Evolutionary conservation across 2,888 invertebrate genomes (phyloP).

Genomic region (Fabriciana adippe): DNA sequence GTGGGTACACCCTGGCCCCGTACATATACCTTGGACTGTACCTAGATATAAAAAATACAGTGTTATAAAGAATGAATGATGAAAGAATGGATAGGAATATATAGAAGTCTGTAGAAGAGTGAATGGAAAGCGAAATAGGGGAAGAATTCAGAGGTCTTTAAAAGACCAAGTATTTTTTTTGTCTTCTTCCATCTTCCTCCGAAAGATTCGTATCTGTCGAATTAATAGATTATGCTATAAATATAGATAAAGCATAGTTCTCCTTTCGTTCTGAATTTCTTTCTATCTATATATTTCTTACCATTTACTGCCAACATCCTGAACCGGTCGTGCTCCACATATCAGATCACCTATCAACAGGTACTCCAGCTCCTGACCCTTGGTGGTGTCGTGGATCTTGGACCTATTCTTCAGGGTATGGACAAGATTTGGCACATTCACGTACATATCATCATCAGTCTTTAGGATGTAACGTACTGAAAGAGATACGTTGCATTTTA

Average conservation of each 20-base stretch:
- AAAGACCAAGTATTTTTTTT: no score
- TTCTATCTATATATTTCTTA: conserved; percentile 50
- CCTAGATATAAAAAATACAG: conserved; percentile 61
- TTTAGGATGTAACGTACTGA: conserved; percentile 88
- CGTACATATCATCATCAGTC: conserved; percentile 93
- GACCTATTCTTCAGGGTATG: conserved; percentile 68
- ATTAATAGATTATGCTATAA: no score
- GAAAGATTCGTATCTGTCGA: no score
- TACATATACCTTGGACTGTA: conserved; percentile 92
- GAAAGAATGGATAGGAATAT: no score
- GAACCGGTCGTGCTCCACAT: conserved; percentile 88
- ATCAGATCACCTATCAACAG: conserved; percentile 90
- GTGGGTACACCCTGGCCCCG: conserved; percentile 86
- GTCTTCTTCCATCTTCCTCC: no score
- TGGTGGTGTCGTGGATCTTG: conserved; percentile 48
- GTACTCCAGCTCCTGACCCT: conserved; percentile 59
- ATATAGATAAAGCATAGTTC: no score
- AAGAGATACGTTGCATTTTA: conserved; percentile 37
- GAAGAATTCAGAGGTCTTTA: no score
- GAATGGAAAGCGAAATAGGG: no score
- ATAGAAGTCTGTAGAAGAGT: no score
- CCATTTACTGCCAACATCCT: conserved; percentile 90
- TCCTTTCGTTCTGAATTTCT: not conserved
- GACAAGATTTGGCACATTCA: conserved; percentile 88
- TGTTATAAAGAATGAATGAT: not conserved